These are phyloP conservation scores for Cryptotis parvus DNA, from an alignment of 2,113 vertebrate genomes.

Conservation along the genomic window DNA sequence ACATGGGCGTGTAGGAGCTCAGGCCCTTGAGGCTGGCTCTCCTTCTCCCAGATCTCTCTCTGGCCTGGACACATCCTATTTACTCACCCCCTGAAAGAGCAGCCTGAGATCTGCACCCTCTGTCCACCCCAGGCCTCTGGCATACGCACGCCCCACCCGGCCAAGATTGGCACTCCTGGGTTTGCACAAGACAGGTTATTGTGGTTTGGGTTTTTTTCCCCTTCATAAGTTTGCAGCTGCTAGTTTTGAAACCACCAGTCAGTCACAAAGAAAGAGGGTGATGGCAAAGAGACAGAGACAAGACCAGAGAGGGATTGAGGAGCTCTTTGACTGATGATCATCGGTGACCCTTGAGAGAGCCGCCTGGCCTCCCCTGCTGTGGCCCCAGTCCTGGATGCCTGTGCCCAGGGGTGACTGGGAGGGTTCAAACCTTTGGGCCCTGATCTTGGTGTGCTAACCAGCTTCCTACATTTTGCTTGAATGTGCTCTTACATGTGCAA, in stretches of 20 bases:
- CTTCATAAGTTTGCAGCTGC: conserved; percentile 85
- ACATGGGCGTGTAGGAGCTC: neutral
- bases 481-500: neutral
- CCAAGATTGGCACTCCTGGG: conserved; percentile 73
- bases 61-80: accelerated
- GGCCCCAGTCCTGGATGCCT: neutral
- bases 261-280: conserved; percentile 60
- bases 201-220: conserved; percentile 81
- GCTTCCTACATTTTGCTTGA: neutral
- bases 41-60: neutral
- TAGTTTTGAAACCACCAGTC: conserved; percentile 85
- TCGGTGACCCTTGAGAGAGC: neutral
- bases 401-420: conserved; percentile 20
- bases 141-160: conserved; percentile 7
- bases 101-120: neutral
- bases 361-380: neutral
- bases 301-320: neutral
- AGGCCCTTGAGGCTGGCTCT: accelerated
- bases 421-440: neutral
- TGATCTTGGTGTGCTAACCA: neutral
- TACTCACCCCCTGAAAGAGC: neutral
- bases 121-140: neutral
- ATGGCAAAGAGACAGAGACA: conserved; percentile 58
- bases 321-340: neutral
- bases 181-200: conserved; percentile 76